Percentiles rank a stretch among this genome's conserved stretches.
Evolutionary conservation across 2,113 vertebrate species (phyloP).

Genomic region (Protomyctophum bolini): DNA sequence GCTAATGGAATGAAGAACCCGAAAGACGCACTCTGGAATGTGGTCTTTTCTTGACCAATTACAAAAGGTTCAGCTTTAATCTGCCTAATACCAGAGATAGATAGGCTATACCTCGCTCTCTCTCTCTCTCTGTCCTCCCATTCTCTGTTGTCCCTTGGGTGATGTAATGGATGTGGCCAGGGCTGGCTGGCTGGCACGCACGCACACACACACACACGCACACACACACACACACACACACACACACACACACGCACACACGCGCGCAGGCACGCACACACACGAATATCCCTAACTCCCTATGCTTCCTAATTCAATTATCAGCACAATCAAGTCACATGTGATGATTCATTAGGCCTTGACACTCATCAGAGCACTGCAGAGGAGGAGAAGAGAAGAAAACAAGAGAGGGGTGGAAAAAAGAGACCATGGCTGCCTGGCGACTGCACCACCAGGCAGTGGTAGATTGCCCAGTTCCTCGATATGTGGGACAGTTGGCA

Average conservation of each 20-base stretch:
- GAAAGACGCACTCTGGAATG: constrained; percentile 12
- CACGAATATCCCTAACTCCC: neutral
- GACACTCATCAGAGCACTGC: constrained; percentile 9
- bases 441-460: neutral
- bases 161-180: too few species aligned
- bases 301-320: constrained; percentile 39
- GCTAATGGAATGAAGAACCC: neutral
- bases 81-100: constrained; percentile 8
- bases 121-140: too few species aligned
- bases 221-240: too few species aligned
- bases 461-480: neutral
- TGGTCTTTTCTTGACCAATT: constrained; percentile 18
- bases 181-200: too few species aligned
- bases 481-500: neutral
- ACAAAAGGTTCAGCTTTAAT: constrained; percentile 29
- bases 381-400: neutral
- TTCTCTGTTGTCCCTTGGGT: too few species aligned
- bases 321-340: constrained; percentile 23
- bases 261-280: neutral
- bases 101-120: neutral
- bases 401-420: neutral
- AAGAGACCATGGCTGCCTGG: neutral
- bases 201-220: neutral
- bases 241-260: constrained; percentile 13
- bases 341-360: constrained; percentile 31